These are phyloP conservation scores for Globicephala melas DNA, from an alignment of 2,113 vertebrate species.

Conservation along the genomic window DNA sequence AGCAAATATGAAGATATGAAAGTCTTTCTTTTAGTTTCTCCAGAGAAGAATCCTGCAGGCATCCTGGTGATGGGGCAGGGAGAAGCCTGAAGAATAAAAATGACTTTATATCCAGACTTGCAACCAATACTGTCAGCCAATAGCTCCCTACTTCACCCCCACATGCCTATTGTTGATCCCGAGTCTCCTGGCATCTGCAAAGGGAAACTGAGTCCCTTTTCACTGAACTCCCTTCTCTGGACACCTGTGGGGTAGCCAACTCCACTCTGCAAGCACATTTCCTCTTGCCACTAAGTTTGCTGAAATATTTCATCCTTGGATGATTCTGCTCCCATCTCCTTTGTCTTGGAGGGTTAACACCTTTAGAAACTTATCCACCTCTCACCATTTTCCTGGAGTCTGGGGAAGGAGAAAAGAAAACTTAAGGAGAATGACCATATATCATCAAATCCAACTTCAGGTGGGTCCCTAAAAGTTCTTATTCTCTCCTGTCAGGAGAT, in stretches of 20 bases:
- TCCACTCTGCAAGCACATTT: not conserved
- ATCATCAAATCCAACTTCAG: not conserved
- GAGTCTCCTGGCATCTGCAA: not conserved
- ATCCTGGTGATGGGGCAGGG: not conserved
- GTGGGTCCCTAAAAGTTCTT: not conserved
- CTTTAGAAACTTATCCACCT: not conserved
- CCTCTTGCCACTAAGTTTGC: not conserved
- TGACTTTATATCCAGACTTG: not conserved
- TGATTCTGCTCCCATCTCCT: not conserved
- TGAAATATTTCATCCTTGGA: not conserved
- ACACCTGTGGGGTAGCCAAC: not conserved
- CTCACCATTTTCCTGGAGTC: not conserved
- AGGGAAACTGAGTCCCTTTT: not conserved
- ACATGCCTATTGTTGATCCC: not conserved
- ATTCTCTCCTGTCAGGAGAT: not conserved
- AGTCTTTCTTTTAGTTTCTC: not conserved
- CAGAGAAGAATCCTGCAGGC: not conserved
- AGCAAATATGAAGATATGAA: not conserved
- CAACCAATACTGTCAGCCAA: not conserved
- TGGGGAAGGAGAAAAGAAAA: not conserved
- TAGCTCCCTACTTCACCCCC: accelerated
- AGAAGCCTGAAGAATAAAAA: not conserved
- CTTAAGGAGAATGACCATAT: not conserved
- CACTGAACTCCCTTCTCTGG: not conserved
- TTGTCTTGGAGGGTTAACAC: not conserved